These are phyloP conservation scores for Denticeps clupeoides DNA, from an alignment of 2,797 vertebrate species.

Conservation along the genomic window DNA sequence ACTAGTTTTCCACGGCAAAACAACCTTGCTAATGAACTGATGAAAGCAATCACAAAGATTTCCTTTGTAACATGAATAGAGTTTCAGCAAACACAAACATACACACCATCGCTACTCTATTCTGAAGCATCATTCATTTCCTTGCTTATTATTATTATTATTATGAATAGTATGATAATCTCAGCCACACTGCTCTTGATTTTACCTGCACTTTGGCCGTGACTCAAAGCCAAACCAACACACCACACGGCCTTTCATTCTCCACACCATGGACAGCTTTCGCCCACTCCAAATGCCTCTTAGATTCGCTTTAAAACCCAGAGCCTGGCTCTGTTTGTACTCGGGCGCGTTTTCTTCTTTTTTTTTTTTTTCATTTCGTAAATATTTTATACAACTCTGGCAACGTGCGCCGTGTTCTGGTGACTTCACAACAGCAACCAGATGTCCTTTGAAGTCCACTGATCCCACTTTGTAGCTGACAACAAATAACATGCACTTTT, in stretches of 20 bases:
- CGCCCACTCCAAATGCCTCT: slow-evolving; percentile 24
- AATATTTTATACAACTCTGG: slow-evolving; percentile 52
- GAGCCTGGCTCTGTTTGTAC: slow-evolving; percentile 11
- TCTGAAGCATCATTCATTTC: too few species aligned
- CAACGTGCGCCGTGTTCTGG: slow-evolving; percentile 49
- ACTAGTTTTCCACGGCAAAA: too few species aligned
- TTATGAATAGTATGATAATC: too few species aligned
- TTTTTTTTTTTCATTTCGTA: too few species aligned
- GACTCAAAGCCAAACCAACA: not conserved
- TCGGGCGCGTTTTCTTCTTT: slow-evolving; percentile 24
- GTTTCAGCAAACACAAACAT: not conserved
- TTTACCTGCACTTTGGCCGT: too few species aligned
- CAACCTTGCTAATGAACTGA: not conserved
- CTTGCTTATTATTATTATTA: too few species aligned
- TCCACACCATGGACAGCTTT: slow-evolving; percentile 16
- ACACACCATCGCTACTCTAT: not conserved
- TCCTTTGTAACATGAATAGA: not conserved
- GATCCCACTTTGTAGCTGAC: slow-evolving; percentile 69
- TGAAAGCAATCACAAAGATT: not conserved
- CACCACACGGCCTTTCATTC: slow-evolving; percentile 3
- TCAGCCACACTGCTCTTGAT: not conserved
- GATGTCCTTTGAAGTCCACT: slow-evolving; percentile 72
- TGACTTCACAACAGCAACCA: slow-evolving; percentile 64
- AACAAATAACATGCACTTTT: slow-evolving; percentile 71
- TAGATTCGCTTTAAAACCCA: slow-evolving; percentile 37